Conservation (phyloP, 2,113 vertebrate species). For the rabbit (Oryctolagus cuniculus) region mOryCun1.1 NC_091432.1:159450501-159451000, state of each 20-base stretch:
- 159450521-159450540: background rate
- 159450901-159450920: background rate
- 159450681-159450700: background rate
- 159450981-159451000: background rate
- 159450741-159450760: constrained; percentile 2
- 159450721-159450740: background rate
- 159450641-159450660: background rate
- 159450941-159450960: background rate
- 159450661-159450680: background rate
- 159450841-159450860: no score
- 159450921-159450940: background rate
- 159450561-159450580: background rate
- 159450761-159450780: background rate
- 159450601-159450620: background rate
- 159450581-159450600: background rate
- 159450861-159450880: background rate
- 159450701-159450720: background rate
- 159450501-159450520: background rate
- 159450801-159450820: background rate
- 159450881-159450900: background rate
- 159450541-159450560: background rate
- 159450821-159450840: background rate
- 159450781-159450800: background rate
- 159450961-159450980: background rate
- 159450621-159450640: background rate